These are phyloP conservation scores for Acanthopagrus latus DNA, from an alignment of 2,797 vertebrate species.

Conservation along the genomic window DNA sequence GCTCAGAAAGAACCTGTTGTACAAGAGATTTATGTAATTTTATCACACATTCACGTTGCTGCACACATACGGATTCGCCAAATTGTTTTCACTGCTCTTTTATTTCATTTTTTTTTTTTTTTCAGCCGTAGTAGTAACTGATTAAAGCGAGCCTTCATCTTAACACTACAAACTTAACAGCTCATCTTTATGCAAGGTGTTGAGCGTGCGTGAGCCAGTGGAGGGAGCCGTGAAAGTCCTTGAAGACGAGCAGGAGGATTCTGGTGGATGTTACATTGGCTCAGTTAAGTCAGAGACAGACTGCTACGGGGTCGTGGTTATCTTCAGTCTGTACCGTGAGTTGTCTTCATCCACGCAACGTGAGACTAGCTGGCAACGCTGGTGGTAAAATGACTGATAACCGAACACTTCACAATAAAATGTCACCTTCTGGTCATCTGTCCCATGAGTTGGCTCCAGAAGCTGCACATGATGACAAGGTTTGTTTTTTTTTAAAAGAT, in stretches of 20 bases:
- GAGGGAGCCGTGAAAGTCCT: constrained; percentile 13
- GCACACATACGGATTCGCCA: neutral
- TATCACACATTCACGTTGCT: constrained; percentile 1
- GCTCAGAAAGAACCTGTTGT: constrained; percentile 5
- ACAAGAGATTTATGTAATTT: neutral
- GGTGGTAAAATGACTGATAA: too few species aligned
- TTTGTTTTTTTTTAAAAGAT: too few species aligned
- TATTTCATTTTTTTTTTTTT: neutral
- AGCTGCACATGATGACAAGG: too few species aligned
- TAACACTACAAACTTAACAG: constrained; percentile 1
- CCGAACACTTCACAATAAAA: too few species aligned
- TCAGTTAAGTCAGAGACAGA: neutral
- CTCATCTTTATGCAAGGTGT: constrained; percentile 19
- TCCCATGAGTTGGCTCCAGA: too few species aligned
- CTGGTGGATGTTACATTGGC: constrained; percentile 12
- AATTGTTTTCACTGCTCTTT: neutral
- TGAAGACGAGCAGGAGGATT: constrained; percentile 13
- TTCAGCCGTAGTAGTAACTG: neutral
- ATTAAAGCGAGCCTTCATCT: constrained; percentile 19
- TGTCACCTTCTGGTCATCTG: too few species aligned
- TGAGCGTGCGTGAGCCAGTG: constrained; percentile 9
- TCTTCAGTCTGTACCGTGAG: too few species aligned
- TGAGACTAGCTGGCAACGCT: too few species aligned
- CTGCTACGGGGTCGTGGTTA: too few species aligned
- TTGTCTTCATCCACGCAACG: too few species aligned